Evolutionary conservation across 2,888 invertebrate genomes (phyloP).

Genomic region (Tuberolachnus salignus): DNA sequence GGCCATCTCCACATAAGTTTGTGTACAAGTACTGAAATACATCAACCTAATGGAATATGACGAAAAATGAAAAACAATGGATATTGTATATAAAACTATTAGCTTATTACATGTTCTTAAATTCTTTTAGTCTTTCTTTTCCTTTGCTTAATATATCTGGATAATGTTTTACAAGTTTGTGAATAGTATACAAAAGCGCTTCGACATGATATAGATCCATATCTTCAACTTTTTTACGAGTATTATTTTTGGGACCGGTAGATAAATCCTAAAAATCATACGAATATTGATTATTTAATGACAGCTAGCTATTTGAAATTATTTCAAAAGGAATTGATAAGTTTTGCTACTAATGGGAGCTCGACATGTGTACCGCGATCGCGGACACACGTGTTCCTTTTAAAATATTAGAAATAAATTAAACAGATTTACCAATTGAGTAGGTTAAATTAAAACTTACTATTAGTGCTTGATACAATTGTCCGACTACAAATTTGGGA

Average conservation of each 20-base stretch:
- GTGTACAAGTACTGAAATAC: conserved; percentile 71
- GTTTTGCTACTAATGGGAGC: neutral
- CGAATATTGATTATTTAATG: too few relatives aligned
- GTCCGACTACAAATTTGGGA: conserved; percentile 74
- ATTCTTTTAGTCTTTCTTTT: conserved; percentile 82
- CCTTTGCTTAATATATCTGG: conserved; percentile 78
- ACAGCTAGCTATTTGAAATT: too few relatives aligned
- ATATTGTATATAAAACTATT: neutral
- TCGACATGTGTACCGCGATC: too few relatives aligned
- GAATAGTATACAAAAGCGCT: conserved; percentile 79
- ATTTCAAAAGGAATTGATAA: neutral
- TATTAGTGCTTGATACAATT: conserved; percentile 78
- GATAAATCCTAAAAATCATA: conserved; percentile 33
- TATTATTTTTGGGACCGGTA: conserved; percentile 62
- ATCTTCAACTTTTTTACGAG: conserved; percentile 70
- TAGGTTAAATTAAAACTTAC: conserved; percentile 71
- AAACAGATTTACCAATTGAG: too few relatives aligned
- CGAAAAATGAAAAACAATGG: conserved; percentile 17
- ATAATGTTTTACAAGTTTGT: conserved; percentile 78
- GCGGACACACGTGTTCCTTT: too few relatives aligned
- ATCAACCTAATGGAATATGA: conserved; percentile 73
- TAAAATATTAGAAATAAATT: too few relatives aligned
- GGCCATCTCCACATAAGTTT: conserved; percentile 49
- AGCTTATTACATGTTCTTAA: conserved; percentile 68
- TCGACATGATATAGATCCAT: conserved; percentile 93